Percentiles rank a stretch among this genome's conserved stretches.
phyloP scores from a whole-genome alignment of 2,113 vertebrate species.

The Pseudolaguvia tuberculata region DNA sequence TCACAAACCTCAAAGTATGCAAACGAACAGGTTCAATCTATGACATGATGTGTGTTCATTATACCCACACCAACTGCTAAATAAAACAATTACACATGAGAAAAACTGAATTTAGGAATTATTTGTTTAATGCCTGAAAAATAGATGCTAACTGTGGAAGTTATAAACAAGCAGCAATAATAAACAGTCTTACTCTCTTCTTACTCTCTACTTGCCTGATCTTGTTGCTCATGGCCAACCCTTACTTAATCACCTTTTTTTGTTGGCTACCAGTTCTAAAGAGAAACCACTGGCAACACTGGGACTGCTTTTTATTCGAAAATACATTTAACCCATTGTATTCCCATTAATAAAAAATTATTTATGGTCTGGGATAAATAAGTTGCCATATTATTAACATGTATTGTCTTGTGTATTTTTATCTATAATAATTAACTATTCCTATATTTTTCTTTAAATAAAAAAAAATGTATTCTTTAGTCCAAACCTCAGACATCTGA shows the following conservation, averaged over 20 bases:
- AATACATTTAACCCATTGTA: neutral
- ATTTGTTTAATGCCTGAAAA: neutral
- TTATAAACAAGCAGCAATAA: neutral
- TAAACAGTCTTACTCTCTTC: neutral
- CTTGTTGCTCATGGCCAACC: neutral
- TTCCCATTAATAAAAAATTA: too few species aligned
- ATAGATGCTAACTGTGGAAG: neutral
- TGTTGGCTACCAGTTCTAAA: neutral
- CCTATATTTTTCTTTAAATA: neutral
- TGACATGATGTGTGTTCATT: neutral
- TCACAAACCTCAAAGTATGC: neutral
- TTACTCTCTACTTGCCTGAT: neutral
- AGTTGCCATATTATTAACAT: neutral
- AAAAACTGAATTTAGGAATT: neutral
- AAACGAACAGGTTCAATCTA: neutral
- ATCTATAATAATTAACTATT: neutral
- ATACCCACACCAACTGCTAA: neutral
- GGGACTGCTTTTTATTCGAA: neutral
- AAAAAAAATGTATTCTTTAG: neutral
- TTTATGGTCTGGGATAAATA: too few species aligned
- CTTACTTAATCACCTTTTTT: neutral
- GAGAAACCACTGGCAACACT: neutral
- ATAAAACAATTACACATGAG: neutral
- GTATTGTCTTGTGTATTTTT: neutral
- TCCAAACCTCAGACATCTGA: slow-evolving; percentile 78